phyloP scores from a whole-genome alignment of 2,113 vertebrate genomes.

The Actenoides hombroni region DNA sequence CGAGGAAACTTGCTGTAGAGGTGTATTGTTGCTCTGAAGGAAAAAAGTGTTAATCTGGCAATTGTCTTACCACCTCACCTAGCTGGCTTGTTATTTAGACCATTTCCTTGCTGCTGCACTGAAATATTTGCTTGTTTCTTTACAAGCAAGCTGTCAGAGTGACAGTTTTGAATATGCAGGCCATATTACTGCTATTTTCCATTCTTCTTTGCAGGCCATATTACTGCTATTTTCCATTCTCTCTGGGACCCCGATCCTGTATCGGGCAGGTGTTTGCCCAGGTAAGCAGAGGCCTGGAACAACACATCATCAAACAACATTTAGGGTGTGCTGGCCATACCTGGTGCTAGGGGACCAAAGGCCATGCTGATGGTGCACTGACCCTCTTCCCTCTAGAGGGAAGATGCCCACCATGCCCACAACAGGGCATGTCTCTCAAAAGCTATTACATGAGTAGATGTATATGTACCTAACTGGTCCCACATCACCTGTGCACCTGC shows the following conservation, averaged over 20 bases:
- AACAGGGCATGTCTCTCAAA: background rate
- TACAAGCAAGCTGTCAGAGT: background rate
- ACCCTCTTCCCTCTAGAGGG: background rate
- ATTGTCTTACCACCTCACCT: background rate
- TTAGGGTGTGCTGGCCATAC: background rate
- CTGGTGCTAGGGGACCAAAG: background rate
- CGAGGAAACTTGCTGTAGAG: background rate
- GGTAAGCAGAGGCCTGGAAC: constrained; percentile 66
- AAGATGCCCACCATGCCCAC: background rate
- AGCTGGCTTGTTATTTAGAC: background rate
- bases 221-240: constrained; percentile 80
- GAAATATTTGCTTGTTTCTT: background rate
- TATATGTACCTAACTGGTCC: background rate
- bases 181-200: constrained; percentile 51
- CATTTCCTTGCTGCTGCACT: background rate
- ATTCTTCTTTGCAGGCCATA: constrained; percentile 56
- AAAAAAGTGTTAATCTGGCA: background rate
- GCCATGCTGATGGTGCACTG: background rate
- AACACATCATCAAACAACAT: background rate
- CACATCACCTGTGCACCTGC: accelerated
- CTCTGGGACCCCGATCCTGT: constrained; percentile 87
- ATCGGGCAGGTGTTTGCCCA: constrained; percentile 88
- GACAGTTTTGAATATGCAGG: constrained; percentile 6
- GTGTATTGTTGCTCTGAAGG: background rate
- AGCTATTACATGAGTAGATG: background rate